Evolutionary conservation across 2,888 invertebrate genomes (phyloP), one percentile per base, ranked within the genome.

Genomic region (Mamestra brassicae): DNA sequence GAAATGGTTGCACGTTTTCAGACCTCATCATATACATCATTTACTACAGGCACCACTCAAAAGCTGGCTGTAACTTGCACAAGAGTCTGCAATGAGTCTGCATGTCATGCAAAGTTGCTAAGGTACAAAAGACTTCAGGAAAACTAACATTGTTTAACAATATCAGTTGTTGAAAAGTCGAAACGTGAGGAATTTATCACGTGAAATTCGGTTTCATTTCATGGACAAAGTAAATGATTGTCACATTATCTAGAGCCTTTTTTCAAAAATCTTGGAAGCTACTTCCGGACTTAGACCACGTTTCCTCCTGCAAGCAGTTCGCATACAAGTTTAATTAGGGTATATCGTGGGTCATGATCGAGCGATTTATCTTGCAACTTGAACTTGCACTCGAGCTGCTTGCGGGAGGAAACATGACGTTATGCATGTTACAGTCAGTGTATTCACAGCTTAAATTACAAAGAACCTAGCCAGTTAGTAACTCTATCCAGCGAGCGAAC

Each of bases 401-500:
- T 26, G 26, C 26, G 26, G 26, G 26, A 26, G 26, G 26, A 26
- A 26, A 26, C 26, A 26, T 26, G 38, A 5, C 38, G 3, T 38
- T 38, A 38, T 5, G 38, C 38, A 38, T 38, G 38, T 38, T 38
- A 38, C 38, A 38, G 38, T 38, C 45, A 26, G 26, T 62, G 45
- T 45, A 47, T 47, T 26, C 45, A 5, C n/a, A 55, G 11, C 26
- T 34, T 17, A 26, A 36, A 15, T 15, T 52, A 65, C 4, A 54
- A 63, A 55, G 1, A 47, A 52, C 36, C 36, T 13, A 50, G 47
- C 81, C 10, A 52, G 55, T 17, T 63, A 63, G 63, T 62, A 55
- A 61, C 70, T 17, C 45, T 54, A 71, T 47, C 45, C n/a, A 75
- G 71, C n/a, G 17, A 52, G 45, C 45, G 34, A 55, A 67, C 68